A percentile compares a stretch with the other conserved stretches of the same genome.
phyloP scores from a whole-genome alignment of 2,797 vertebrate genomes.

The Steatocranus sp. region DNA sequence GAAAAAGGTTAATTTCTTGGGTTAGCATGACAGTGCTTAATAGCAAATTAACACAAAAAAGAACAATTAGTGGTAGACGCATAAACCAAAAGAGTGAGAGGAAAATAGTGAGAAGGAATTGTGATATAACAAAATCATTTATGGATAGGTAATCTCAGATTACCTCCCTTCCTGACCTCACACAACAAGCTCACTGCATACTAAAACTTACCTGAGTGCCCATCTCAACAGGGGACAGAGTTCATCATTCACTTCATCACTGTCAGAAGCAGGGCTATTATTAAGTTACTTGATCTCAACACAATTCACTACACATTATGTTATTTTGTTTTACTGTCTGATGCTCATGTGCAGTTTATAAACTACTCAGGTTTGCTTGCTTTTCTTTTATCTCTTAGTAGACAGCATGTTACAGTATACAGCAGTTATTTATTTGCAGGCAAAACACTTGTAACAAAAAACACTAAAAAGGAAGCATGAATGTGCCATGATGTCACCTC shows the following conservation, averaged over 20 bases:
- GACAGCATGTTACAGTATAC: not conserved
- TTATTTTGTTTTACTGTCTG: not conserved
- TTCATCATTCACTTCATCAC: not conserved
- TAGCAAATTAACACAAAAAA: constrained; percentile 2
- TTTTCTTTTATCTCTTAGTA: not conserved
- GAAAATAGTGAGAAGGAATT: not conserved
- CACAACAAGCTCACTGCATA: not conserved
- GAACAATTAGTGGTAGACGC: not conserved
- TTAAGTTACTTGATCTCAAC: not conserved
- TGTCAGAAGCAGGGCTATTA: not conserved
- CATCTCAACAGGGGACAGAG: constrained; percentile 10
- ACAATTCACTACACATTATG: not conserved
- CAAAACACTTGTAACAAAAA: not conserved
- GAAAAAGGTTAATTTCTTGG: not conserved
- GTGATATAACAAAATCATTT: not conserved
- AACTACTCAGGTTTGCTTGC: not conserved
- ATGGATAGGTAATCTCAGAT: not conserved
- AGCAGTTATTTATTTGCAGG: not conserved
- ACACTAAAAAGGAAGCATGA: not conserved
- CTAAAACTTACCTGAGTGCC: not conserved
- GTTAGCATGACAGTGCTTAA: not conserved
- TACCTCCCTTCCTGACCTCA: not conserved
- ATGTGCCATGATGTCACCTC: not conserved
- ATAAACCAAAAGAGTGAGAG: not conserved
- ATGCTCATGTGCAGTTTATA: not conserved